These are phyloP conservation scores for Hemithea aestivaria DNA, from an alignment of 2,888 invertebrate species.

Conservation along the genomic window DNA sequence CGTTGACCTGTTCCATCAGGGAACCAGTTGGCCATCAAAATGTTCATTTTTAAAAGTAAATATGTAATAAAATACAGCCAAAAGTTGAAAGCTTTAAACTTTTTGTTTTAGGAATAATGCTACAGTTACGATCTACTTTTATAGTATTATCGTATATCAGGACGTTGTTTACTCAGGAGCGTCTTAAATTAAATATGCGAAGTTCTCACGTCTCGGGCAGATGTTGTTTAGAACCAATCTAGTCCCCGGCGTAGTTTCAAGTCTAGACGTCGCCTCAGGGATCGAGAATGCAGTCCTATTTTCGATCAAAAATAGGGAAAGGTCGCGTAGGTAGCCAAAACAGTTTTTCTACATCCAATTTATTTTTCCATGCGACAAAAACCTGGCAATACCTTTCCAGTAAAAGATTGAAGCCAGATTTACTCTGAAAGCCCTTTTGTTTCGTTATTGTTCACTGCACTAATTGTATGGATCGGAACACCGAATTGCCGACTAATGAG, in stretches of 20 bases:
- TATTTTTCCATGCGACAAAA: neutral
- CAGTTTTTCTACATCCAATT: neutral
- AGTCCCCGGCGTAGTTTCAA: slow-evolving; percentile 31
- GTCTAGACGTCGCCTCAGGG: slow-evolving; percentile 56
- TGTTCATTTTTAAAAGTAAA: no score
- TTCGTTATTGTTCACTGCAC: slow-evolving; percentile 34
- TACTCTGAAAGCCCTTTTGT: slow-evolving; percentile 24
- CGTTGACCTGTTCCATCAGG: no score
- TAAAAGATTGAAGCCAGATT: slow-evolving; percentile 13
- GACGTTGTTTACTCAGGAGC: slow-evolving; percentile 34
- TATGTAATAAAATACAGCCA: no score
- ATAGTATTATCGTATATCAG: no score
- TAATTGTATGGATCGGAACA: slow-evolving; percentile 48
- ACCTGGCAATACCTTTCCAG: slow-evolving; percentile 10
- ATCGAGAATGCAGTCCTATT: slow-evolving; percentile 33
- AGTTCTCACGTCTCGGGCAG: slow-evolving; percentile 36
- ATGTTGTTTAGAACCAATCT: slow-evolving; percentile 38
- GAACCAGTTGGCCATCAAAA: no score
- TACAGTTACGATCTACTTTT: no score
- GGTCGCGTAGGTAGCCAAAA: slow-evolving; percentile 15
- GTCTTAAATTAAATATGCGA: slow-evolving; percentile 28
- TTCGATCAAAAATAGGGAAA: slow-evolving; percentile 33
- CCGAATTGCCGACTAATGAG: slow-evolving; percentile 49
- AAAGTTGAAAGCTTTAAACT: no score
- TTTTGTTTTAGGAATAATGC: no score